Evolutionary conservation across 30 jellyfish, hydroid and myxozoan species (phyloP).

Genomic region (Catostylus mosaicus): DNA sequence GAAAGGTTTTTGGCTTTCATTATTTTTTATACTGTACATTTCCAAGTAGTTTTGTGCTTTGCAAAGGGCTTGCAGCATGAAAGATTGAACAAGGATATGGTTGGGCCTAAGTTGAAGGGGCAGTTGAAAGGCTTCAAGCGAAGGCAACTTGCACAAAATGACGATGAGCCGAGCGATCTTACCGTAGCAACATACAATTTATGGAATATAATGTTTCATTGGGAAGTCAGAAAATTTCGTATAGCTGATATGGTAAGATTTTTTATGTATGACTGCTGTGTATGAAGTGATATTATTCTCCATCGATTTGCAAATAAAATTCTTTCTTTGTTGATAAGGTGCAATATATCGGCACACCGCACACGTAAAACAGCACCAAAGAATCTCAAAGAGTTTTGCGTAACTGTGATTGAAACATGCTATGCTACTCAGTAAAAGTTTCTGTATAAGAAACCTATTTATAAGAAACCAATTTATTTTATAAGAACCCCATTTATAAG

Average conservation of each 20-base stretch:
- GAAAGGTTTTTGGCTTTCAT: neutral
- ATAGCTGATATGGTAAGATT: slow-evolving; percentile 78
- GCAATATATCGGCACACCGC: too few relatives aligned
- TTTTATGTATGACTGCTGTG: neutral
- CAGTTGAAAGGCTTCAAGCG: neutral
- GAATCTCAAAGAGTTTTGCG: too few relatives aligned
- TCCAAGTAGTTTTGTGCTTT: neutral
- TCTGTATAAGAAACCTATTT: too few relatives aligned
- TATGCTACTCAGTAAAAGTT: too few relatives aligned
- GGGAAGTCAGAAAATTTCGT: slow-evolving; percentile 83
- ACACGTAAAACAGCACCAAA: too few relatives aligned
- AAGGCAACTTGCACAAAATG: slow-evolving; percentile 5
- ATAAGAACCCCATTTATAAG: too few relatives aligned
- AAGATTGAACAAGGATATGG: neutral
- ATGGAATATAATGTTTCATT: slow-evolving; percentile 91
- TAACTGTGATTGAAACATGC: too few relatives aligned
- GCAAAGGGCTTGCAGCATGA: neutral
- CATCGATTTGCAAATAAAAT: neutral
- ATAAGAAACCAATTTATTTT: too few relatives aligned
- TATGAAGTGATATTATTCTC: neutral
- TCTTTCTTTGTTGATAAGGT: neutral
- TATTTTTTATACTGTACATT: neutral
- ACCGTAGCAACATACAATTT: slow-evolving; percentile 79
- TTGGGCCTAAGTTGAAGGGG: too few relatives aligned
- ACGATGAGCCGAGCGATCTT: slow-evolving; percentile 32